Evolutionary conservation across 2,797 vertebrate genomes (phyloP).

Genomic region (Labeo calbasu): DNA sequence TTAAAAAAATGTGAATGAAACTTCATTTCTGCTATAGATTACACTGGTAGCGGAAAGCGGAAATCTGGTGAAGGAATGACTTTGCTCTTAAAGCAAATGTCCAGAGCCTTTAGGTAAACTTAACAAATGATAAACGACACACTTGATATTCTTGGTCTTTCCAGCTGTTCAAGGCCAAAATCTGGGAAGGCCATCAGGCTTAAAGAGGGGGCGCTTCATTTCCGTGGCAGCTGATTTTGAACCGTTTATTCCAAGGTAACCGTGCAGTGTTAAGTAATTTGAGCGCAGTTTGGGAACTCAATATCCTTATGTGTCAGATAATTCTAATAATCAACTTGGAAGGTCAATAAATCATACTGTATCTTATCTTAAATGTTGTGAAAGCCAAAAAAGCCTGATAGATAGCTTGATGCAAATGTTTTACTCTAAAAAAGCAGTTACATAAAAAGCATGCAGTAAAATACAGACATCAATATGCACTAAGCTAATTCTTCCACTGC

Average conservation of each 20-base stretch:
- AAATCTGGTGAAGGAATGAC: constrained; percentile 37
- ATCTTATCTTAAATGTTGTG: neutral
- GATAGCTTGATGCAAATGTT: neutral
- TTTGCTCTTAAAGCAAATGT: neutral
- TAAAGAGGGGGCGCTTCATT: constrained; percentile 23
- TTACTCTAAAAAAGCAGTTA: neutral
- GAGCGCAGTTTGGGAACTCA: neutral
- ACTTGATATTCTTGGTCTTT: constrained; percentile 48
- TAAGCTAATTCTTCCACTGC: neutral
- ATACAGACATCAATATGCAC: neutral
- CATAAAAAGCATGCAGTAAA: neutral
- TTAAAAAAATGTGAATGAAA: neutral
- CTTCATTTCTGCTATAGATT: neutral
- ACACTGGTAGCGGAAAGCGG: neutral
- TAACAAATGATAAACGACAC: constrained; percentile 26
- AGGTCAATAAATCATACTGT: neutral
- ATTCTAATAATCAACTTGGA: neutral
- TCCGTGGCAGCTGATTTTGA: constrained; percentile 24
- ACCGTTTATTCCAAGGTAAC: neutral
- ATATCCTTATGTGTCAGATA: neutral
- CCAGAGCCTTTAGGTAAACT: constrained; percentile 29
- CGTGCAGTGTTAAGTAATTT: neutral
- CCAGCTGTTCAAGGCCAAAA: constrained; percentile 32
- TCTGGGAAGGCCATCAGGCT: constrained; percentile 42
- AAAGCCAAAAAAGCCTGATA: neutral